Evolutionary conservation across 2,888 invertebrate species (phyloP).

Genomic region (Pemphredon lugubris): DNA sequence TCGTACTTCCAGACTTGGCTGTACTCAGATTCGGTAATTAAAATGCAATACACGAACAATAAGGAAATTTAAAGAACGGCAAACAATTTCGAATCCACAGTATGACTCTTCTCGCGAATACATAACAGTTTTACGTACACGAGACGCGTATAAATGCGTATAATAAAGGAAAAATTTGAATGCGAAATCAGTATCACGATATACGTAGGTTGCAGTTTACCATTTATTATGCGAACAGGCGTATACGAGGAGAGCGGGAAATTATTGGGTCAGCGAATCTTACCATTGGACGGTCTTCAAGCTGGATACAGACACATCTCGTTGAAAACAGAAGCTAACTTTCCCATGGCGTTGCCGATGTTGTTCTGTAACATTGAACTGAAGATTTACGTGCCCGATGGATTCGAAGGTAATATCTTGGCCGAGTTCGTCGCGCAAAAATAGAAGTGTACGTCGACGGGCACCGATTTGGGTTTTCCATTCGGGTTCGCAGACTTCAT

Average conservation of each 20-base stretch:
- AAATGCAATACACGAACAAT: no score
- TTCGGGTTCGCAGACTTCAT: conserved; percentile 89
- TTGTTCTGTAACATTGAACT: conserved; percentile 87
- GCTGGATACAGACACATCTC: conserved; percentile 87
- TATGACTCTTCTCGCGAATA: no score
- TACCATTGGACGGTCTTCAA: conserved; percentile 87
- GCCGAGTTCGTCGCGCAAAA: conserved; percentile 40
- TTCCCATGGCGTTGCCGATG: conserved; percentile 86
- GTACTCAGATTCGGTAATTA: conserved; percentile 84
- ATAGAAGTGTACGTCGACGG: conserved; percentile 34
- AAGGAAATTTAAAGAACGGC: no score
- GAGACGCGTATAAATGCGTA: no score
- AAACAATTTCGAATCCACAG: no score
- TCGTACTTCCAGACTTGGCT: conserved; percentile 87
- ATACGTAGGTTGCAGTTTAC: no score
- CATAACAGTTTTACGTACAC: no score
- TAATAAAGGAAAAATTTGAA: no score
- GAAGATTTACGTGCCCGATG: conserved; percentile 89
- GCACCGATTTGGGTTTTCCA: no score
- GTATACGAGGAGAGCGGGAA: conserved; percentile 88
- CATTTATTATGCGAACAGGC: no score
- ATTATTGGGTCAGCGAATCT: conserved; percentile 86
- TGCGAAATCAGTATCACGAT: no score
- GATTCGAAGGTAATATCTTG: conserved; percentile 83
- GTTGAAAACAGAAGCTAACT: conserved; percentile 87